Percentiles rank a stretch among this genome's conserved stretches.
These are phyloP conservation scores for Atrichornis clamosus DNA, from an alignment of 2,113 vertebrate genomes.

Conservation along the genomic window DNA sequence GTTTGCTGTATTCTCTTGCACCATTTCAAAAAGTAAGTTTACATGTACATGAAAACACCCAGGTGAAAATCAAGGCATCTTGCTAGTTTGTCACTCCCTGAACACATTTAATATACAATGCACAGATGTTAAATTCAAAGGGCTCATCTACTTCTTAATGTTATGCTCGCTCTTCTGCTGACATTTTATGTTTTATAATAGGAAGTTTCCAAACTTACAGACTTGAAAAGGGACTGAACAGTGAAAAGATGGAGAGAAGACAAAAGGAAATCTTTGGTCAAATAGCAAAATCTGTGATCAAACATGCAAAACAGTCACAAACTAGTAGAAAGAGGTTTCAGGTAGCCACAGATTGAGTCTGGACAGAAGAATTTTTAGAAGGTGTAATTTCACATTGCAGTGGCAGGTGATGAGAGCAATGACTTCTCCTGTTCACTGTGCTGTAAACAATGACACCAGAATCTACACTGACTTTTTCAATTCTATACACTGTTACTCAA, in stretches of 20 bases:
- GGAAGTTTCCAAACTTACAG: neutral
- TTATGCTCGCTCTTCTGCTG: neutral
- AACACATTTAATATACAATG: neutral
- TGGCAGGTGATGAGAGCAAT: neutral
- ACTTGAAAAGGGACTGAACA: neutral
- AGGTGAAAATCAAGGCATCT: neutral
- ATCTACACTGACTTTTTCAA: neutral
- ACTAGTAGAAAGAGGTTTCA: neutral
- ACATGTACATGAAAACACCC: neutral
- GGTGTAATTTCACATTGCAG: neutral
- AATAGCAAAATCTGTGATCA: neutral
- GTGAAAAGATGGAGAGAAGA: neutral
- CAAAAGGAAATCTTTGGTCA: neutral
- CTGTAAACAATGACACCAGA: neutral
- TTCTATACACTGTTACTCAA: neutral
- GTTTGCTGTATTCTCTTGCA: neutral
- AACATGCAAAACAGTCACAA: neutral
- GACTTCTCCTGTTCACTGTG: neutral
- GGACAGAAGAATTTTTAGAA: neutral
- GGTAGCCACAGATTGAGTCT: neutral
- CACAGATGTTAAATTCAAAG: neutral
- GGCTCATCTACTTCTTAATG: neutral
- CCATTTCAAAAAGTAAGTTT: neutral
- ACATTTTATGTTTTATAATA: neutral
- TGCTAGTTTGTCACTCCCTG: neutral